Evolutionary conservation across 2,888 invertebrate genomes (phyloP), one percentile per base, ranked within the genome.

Genomic region (Agrochola litura): DNA sequence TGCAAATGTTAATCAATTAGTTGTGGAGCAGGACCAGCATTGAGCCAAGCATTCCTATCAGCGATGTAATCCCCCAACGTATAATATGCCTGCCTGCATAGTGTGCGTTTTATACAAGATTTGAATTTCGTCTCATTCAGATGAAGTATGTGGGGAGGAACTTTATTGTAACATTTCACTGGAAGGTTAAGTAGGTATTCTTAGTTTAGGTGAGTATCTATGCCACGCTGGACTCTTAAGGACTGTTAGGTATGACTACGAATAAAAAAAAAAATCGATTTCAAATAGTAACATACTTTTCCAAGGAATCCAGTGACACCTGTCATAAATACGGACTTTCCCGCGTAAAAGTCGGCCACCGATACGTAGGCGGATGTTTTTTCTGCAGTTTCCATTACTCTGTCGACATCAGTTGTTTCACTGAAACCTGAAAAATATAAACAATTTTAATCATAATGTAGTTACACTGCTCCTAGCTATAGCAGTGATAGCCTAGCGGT

Each of bases 231-330:
- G 64, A 43, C 16, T 65, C 16, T 16, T 65, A 16, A 6, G 1
- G 16, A 25, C 16, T 16, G 16, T 9, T 2, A 14, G 14, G 12
- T 6, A 37, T 22, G 1, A 37, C 12, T 41, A 41, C 9, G 9
- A 14, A 16, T n/a, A 10, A 37, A 46, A 43, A 46, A 43, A 37
- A 6, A 65, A 66, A 19, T 5, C 19, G 46, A 19, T 14, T 22
- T 19, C 19, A 6, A 19, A 30, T 49, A 37, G 19, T 9, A n/a
- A 60, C 52, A 2, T 41, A 92, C 92, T 88, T 91, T 92, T 69
- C 92, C 92, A 19, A 92, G 75, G 65, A 91, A 93, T 14, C 92
- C 92, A 25, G 92, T 91, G 1, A 84, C 91, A 0, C 92, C 92
- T 1, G 92, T 92, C 1, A 93, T 81, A 22, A 93, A 92, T 0